Evolutionary conservation across 2,797 vertebrate genomes (phyloP), one percentile per base, ranked within the genome.

Genomic region (Trachops cirrhosus): DNA sequence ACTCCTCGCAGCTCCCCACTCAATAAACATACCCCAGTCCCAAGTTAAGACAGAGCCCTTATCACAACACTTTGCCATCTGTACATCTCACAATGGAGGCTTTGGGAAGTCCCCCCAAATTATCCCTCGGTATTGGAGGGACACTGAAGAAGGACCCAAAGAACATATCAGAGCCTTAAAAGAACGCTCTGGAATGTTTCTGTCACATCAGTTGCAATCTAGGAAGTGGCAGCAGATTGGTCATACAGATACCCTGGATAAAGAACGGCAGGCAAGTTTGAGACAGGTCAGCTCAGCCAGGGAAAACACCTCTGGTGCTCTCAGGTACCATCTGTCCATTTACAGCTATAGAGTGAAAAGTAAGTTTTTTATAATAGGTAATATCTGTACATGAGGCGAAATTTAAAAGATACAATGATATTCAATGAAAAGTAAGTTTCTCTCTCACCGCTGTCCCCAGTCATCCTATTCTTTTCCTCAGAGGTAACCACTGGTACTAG

Each of bases 211-310:
- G 48, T 34, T 90, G 24, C 71, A 87, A 82, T 82, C 91, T 93
- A 97, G 73, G 78, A 95, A 83, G 64, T 90, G 92, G 92, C 86
- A 96, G 89, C 46, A 93, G 71, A 95, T 73, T 91, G 39, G 73
- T 50, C 70, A 92, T 68, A 79, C 77, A 59, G 64, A 84, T 80
- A 54, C 34, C 44, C 59, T 77, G 19, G 64, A 48, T 48, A 94
- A 29, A 86, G 34, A 92, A 73, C 57, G 14, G 50, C 34, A 93
- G 34, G 21, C 44, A 75, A 88, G 34, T 82, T 7, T 85, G 37
- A 89, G 46, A 75, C 29, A 62, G 29, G 41, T 71, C 41, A 89
- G 83, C 62, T 89, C 34, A 92, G 34, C 5, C 32, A 73, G 46
- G 48, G 90, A 89, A 82, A 70, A 59, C 34, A 85, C 5, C 41